These are phyloP conservation scores for Troides helena DNA, from an alignment of 2,888 invertebrate genomes.

Conservation along the genomic window DNA sequence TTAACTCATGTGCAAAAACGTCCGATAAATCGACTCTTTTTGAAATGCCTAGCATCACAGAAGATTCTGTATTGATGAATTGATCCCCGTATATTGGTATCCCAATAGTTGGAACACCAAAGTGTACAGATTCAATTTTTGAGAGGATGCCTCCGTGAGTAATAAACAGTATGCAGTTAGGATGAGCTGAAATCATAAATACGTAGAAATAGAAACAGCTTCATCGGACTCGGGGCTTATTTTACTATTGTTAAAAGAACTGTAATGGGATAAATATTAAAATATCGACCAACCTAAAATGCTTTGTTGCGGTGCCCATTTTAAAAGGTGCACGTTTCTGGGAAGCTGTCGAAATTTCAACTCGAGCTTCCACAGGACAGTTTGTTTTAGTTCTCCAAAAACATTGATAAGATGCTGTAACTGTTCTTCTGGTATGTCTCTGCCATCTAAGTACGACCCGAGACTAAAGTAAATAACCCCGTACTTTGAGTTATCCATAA, in stretches of 20 bases:
- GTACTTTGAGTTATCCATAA: slow-evolving; percentile 57
- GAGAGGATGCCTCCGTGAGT: slow-evolving; percentile 24
- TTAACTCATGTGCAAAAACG: slow-evolving; percentile 3
- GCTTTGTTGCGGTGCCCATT: slow-evolving; percentile 58
- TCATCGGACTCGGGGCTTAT: no score
- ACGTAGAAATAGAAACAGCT: no score
- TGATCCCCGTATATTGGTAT: slow-evolving; percentile 23
- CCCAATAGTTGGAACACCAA: slow-evolving; percentile 23
- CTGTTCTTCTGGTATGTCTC: slow-evolving; percentile 48
- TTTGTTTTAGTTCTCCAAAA: slow-evolving; percentile 62
- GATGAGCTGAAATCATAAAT: slow-evolving; percentile 19
- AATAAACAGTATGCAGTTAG: slow-evolving; percentile 23
- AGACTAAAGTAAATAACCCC: slow-evolving; percentile 72
- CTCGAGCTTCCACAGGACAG: slow-evolving; percentile 72
- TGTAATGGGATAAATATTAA: no score
- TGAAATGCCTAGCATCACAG: slow-evolving; percentile 10
- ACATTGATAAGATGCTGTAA: slow-evolving; percentile 50
- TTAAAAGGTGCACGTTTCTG: slow-evolving; percentile 51
- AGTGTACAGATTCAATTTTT: slow-evolving; percentile 17
- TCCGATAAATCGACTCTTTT: slow-evolving; percentile 10
- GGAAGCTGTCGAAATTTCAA: slow-evolving; percentile 40
- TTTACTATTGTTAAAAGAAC: no score
- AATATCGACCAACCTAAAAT: slow-evolving; percentile 43
- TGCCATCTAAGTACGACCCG: slow-evolving; percentile 62
- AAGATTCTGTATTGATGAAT: slow-evolving; percentile 5